Evolutionary conservation across 2,113 vertebrate genomes (phyloP), one percentile per base, ranked within the genome.

Genomic region (Mellivora capensis): DNA sequence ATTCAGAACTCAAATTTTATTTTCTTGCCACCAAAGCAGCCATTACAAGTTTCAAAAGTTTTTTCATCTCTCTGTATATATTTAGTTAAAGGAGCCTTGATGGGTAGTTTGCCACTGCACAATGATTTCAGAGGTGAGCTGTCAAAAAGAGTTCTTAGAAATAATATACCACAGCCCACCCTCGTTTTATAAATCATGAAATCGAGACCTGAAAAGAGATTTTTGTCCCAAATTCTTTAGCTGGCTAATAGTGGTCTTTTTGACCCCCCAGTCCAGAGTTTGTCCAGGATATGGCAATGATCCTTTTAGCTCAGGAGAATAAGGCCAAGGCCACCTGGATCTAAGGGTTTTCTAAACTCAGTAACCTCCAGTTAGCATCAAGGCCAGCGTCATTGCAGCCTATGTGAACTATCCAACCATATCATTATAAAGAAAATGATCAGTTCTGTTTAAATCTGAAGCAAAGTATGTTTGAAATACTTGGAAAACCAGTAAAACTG

Each of bases 401-500:
- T 91, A 2, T 20, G 64, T 86, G 90, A 80, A 85, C 61, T 92
- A 69, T 76, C 25, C 15, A 94, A 29, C 12, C 13, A 23, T 59
- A 21, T 88, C 93, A 95, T 91, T 80, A 69, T 5, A 79, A 92
- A 91, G 69, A 91, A 87, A 64, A 87, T 3, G 42, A 84, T 79
- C 67, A 25, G 1, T 89, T 92, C 34, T 95, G 69, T 93, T 93
- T 90, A 77, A 95, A 84, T 84, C 11, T 83, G 61, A 94, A 72
- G 25, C 69, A 90, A 62, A 34, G n/a, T 74, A 1, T 90, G 47
- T 96, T 87, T 94, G 85, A 94, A 79, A n/a, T n/a, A n/a, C n/a
- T n/a, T 92, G 74, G 69, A 90, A 97, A 96, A 81, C 44, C 54
- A 97, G 77, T 96, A 84, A 96, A 92, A 87, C 17, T 39, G n/a